Evolutionary conservation across 2,888 invertebrate genomes (phyloP), one percentile per base, ranked within the genome.

Genomic region (Sympetrum striolatum): DNA sequence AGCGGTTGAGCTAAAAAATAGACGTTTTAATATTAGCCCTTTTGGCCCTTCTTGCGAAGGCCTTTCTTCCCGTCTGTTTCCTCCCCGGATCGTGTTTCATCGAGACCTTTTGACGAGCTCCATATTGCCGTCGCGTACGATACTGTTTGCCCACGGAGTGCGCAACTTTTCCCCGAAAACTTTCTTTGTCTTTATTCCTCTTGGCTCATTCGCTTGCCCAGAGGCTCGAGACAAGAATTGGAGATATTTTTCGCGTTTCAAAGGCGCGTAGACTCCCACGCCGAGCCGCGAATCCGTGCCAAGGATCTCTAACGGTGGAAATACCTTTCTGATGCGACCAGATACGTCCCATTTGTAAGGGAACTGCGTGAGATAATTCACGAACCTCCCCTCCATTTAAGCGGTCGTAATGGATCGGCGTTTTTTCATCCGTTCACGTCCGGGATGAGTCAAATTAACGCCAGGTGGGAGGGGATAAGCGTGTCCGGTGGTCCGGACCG

Each of bases 1-100:
- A 58, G 22, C 58, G 82, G 22, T 15, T 35, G 82, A 82, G 82
- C 82, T 58, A 86, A 86, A 73, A 60, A 86, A 37, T 35, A 86
- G 18, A 60, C 37, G 37, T 37, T 86, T 73, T 86, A 64, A 86
- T 64, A 64, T 64, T 86, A 64, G 64, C 60, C 86, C 58, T 82
- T 58, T 82, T 44, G 58, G 82, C 58, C 58, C 48, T 86, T 60
- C 81, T 64, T 64, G 86, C 18, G 81, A 81, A 81, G 81, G 48
- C 53, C 82, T 35, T 12, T 48, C 48, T 48, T 10, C 48, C 81
- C 48, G 53, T 81, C 64, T 22, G n/a, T n/a, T n/a, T 64, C 4
- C 37, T 64, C 39, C 60, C 37, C 35, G 35, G 86, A 60, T 60
- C 35, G 39, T 37, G 14, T 86, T 86, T 60, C 86, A 37, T 82